Evolutionary conservation across 23 tunicate genomes (phyloP).

Genomic region (Ciona savignyi): DNA sequence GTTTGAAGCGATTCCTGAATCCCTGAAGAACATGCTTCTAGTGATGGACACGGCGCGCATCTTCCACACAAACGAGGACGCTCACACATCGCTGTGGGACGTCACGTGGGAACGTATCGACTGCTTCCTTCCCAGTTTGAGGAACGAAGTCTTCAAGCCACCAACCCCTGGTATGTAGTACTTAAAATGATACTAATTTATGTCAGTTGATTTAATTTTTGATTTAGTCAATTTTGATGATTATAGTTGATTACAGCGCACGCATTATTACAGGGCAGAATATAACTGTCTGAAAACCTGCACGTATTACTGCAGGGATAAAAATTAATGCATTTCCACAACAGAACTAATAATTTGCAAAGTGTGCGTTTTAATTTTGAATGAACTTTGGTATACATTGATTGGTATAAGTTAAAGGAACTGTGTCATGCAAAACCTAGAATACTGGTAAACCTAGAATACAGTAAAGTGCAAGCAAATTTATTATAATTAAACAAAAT

Average conservation of each 20-base stretch:
- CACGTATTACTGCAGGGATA: too few relatives aligned
- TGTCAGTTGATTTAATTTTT: neutral
- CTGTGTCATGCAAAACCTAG: neutral
- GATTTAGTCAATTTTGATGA: too few relatives aligned
- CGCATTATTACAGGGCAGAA: too few relatives aligned
- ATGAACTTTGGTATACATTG: too few relatives aligned
- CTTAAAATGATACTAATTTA: neutral
- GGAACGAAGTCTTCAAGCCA: constrained; percentile 85
- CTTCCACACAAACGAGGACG: constrained; percentile 81
- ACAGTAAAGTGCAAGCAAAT: too few relatives aligned
- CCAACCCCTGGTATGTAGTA: constrained; percentile 70
- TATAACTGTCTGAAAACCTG: too few relatives aligned
- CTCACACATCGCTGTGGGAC: constrained; percentile 90
- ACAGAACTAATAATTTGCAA: too few relatives aligned
- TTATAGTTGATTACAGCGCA: too few relatives aligned
- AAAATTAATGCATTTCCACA: too few relatives aligned
- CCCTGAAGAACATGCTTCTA: constrained; percentile 93
- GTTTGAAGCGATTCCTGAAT: constrained; percentile 99
- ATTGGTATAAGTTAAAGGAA: neutral
- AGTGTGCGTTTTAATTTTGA: too few relatives aligned
- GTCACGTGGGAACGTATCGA: constrained; percentile 99
- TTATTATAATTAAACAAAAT: too few relatives aligned
- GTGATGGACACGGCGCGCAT: constrained; percentile 99
- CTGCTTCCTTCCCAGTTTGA: constrained; percentile 84
- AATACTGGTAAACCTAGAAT: too few relatives aligned